phyloP scores from a whole-genome alignment of 2,113 vertebrate species.

The Nycticryphes semicollaris region DNA sequence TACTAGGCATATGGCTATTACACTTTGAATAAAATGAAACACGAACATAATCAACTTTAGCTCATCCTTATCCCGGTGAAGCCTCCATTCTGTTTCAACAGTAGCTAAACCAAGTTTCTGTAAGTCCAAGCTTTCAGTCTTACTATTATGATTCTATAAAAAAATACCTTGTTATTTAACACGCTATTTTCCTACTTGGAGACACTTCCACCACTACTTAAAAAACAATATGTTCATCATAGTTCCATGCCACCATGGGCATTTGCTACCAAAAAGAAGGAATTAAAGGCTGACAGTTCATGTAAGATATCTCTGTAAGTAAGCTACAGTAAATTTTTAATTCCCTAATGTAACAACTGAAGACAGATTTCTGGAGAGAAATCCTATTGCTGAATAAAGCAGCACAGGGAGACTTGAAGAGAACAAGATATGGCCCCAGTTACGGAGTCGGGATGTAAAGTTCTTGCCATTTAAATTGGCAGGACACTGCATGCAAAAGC shows the following conservation, averaged over 20 bases:
- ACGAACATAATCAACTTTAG: background rate
- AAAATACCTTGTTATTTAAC: background rate
- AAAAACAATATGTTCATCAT: background rate
- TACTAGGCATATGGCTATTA: background rate
- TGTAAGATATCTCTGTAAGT: background rate
- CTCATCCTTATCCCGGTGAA: background rate
- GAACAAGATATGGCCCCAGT: background rate
- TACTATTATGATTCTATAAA: background rate
- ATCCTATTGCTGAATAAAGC: background rate
- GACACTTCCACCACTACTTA: background rate
- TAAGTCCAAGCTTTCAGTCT: background rate
- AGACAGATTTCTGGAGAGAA: background rate
- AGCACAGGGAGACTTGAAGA: background rate
- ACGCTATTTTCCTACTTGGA: background rate
- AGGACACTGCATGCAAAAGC: accelerated
- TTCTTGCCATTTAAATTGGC: background rate
- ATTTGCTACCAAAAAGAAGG: background rate
- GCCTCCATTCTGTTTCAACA: background rate
- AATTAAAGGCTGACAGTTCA: background rate
- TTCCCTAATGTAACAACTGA: background rate
- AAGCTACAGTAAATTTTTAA: background rate
- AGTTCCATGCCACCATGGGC: background rate
- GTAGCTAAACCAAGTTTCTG: background rate
- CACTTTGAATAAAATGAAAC: background rate
- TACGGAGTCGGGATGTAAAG: background rate